These are phyloP conservation scores for Papilio dardanus DNA, from an alignment of 1,140 invertebrate species.

Conservation along the genomic window DNA sequence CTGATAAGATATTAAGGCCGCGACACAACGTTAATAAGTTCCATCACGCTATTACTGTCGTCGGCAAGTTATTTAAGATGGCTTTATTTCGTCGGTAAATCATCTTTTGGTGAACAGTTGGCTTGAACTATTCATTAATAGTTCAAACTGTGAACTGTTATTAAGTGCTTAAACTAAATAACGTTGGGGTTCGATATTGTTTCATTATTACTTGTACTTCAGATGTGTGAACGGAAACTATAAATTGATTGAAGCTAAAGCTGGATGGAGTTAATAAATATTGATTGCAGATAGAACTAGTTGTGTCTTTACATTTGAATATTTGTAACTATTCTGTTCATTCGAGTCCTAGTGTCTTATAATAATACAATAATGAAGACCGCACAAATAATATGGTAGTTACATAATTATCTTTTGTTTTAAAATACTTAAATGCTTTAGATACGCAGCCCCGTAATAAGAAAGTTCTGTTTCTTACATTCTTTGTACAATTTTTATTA, in stretches of 20 bases:
- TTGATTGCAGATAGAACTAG: neutral
- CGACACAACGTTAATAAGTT: conserved; percentile 66
- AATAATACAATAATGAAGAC: neutral
- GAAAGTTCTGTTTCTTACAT: conserved; percentile 9
- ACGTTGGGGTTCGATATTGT: neutral
- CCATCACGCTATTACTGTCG: conserved; percentile 62
- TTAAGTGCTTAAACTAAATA: conserved; percentile 9
- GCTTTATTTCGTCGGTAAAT: conserved; percentile 65
- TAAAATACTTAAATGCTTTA: conserved; percentile 10
- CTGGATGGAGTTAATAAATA: neutral
- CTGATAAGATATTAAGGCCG: conserved; percentile 70
- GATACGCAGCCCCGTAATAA: conserved; percentile 2
- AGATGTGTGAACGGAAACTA: neutral
- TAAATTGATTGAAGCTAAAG: neutral
- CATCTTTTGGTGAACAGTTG: conserved; percentile 41
- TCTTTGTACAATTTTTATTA: conserved; percentile 30
- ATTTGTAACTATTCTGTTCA: neutral
- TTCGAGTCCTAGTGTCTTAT: neutral
- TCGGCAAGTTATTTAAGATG: conserved; percentile 52
- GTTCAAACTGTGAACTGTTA: conserved; percentile 7
- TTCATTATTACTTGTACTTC: neutral
- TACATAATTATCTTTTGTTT: conserved; percentile 18
- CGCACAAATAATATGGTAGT: neutral
- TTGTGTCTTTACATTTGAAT: neutral
- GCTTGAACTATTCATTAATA: conserved; percentile 3